phyloP scores from a whole-genome alignment of 2,113 vertebrate genomes.

The Parus major region DNA sequence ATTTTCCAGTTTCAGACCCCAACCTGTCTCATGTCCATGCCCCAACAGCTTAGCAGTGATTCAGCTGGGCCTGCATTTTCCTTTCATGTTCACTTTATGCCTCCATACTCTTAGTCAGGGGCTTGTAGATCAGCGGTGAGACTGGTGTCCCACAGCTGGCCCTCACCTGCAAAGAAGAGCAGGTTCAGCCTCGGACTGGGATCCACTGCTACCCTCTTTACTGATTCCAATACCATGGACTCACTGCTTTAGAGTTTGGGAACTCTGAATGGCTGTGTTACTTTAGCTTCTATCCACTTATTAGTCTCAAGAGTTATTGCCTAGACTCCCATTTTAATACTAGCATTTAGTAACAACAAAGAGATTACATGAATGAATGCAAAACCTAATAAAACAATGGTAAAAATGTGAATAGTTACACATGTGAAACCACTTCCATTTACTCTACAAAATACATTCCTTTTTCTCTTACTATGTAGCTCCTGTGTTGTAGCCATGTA shows the following conservation, averaged over 20 bases:
- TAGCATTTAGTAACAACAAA: not conserved
- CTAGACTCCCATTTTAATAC: not conserved
- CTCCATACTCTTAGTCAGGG: not conserved
- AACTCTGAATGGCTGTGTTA: not conserved
- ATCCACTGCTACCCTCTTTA: not conserved
- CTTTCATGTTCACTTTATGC: not conserved
- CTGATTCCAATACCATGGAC: not conserved
- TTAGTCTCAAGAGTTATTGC: not conserved
- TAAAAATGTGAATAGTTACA: not conserved
- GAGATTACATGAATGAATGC: not conserved
- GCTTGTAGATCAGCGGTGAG: not conserved
- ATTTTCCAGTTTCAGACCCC: not conserved
- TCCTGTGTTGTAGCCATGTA: not conserved
- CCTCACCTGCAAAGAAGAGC: not conserved
- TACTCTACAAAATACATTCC: not conserved
- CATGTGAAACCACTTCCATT: accelerated
- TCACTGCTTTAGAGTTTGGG: not conserved
- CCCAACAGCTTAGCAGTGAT: accelerated
- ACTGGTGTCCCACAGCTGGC: not conserved
- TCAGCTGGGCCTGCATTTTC: not conserved
- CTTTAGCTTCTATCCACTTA: not conserved
- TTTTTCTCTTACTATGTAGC: not conserved
- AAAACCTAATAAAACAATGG: not conserved
- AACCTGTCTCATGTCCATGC: not conserved
- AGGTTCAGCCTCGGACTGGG: not conserved